Base-by-base conservation (phyloP, 2,888 invertebrate species). In the Dynastes tityus region DNA sequence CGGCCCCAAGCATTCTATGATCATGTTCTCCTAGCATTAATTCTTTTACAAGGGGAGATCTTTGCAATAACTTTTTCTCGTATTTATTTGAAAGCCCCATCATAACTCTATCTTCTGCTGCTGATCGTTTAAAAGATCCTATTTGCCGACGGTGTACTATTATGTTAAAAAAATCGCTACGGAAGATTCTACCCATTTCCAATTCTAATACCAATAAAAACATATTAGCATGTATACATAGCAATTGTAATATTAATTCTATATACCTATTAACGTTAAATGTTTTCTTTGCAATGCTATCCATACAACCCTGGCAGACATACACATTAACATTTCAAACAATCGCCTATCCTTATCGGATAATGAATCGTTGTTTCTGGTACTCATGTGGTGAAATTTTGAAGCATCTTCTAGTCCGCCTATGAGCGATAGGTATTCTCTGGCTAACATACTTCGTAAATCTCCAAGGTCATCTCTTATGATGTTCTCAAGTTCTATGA, bases 231-330 rank as follows among this genome's bases (percentile, higher is more conserved):
- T 9, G 45, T 45, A 45, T 45, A 29, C n/a, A n/a, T n/a, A 1
- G 4, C 37, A 75, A 27, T 49, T 75, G 13, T 27, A 13, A 22
- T n/a, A 2, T 22, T 58, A 22, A 58, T 61, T 61, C 40, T 83
- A 45, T 8, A n/a, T 86, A 93, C 93, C 93, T 83, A 94, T 93
- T 83, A 92, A 88, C 83, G 90, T 89, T 82, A 91, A 91, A 81
- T 91, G 86, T 85, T 90, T 92, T 71, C 93, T 89, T 76, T 91
- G 90, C 58, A 93, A 86, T 29, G 93, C 92, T 80, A 93, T 89
- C 93, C 93, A 94, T 51, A 92, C 91, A 67, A 93, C 91, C 84
- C 92, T 91, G 64, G 91, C 90, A 68, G 91, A 89, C 86, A 93
- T 89, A 77, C 91, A 89, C 65, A 92, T 87, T 22, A 94, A 85